Percentiles rank a stretch among this genome's conserved stretches.
Conservation (phyloP, 2,113 vertebrate species). For the Cryptoleucopteryx plumbea region DNA sequence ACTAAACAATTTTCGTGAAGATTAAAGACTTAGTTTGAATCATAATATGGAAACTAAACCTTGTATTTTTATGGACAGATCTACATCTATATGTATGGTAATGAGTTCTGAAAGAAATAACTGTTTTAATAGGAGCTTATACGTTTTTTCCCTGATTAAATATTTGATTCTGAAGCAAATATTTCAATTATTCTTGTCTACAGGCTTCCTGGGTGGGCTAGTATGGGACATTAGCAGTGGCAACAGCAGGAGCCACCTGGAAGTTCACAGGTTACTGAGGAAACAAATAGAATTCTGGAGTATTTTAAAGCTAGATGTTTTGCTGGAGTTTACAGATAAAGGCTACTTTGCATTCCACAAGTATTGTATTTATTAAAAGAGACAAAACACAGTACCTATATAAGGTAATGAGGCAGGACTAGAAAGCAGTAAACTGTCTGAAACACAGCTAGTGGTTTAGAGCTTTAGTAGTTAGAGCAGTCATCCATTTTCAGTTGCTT, state of each 20-base stretch:
- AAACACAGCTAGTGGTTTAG: background rate
- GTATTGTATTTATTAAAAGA: background rate
- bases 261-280: background rate
- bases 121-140: background rate
- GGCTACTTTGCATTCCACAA: background rate
- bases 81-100: background rate
- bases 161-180: background rate
- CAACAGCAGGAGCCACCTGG: background rate
- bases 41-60: background rate
- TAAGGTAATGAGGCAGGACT: background rate
- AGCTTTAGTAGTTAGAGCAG: background rate
- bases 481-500: background rate
- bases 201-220: background rate
- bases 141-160: background rate
- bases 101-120: background rate
- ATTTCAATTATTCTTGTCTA: background rate
- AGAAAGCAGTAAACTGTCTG: background rate
- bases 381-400: background rate
- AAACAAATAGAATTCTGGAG: background rate
- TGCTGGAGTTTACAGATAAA: background rate
- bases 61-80: background rate
- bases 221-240: too few species aligned
- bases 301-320: background rate
- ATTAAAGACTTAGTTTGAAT: background rate
- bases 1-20: background rate